Conservation (phyloP, 2,888 invertebrate species). For the Cephus sareptanus region DNA sequence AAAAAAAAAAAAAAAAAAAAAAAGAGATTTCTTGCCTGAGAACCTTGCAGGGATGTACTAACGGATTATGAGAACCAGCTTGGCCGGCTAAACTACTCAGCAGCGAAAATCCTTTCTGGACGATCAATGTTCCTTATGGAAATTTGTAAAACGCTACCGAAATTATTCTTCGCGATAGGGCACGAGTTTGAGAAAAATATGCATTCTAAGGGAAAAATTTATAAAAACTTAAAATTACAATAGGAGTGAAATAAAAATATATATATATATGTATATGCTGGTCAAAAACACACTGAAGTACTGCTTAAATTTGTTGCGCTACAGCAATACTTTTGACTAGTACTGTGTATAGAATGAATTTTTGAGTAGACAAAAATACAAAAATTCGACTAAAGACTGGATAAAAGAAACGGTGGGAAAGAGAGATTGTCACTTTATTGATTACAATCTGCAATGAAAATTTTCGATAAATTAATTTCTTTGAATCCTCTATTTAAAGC, state of each 20-base stretch:
- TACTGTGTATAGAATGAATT: too few species aligned
- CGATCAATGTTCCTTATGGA: neutral
- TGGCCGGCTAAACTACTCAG: neutral
- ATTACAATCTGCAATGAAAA: neutral
- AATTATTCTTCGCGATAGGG: neutral
- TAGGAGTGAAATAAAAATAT: too few species aligned
- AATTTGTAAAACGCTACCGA: neutral
- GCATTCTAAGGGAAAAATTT: neutral
- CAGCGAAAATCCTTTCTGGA: neutral
- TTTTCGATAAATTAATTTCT: neutral
- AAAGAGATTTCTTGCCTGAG: neutral
- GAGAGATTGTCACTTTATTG: neutral
- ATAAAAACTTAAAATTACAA: too few species aligned
- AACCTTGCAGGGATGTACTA: neutral
- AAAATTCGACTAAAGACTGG: neutral
- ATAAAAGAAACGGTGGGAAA: neutral
- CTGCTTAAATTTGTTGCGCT: too few species aligned
- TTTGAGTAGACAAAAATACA: too few species aligned
- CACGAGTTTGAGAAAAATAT: neutral
- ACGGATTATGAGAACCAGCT: neutral
- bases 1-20: neutral
- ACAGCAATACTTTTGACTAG: too few species aligned
- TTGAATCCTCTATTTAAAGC: neutral
- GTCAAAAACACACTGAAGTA: too few species aligned
- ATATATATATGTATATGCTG: too few species aligned